phyloP scores from a whole-genome alignment of 2,888 invertebrate genomes.

The Bruchidius siliquastri region DNA sequence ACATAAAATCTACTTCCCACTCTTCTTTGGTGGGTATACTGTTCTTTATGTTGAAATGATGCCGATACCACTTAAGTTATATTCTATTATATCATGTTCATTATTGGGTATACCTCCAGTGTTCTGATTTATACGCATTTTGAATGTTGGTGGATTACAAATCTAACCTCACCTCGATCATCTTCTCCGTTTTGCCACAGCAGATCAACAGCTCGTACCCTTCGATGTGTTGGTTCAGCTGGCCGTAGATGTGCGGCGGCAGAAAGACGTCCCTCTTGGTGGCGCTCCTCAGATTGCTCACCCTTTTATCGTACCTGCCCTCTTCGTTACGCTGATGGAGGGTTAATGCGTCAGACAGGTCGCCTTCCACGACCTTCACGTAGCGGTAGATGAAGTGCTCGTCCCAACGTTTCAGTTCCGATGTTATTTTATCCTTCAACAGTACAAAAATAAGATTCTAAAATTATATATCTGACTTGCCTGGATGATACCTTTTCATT shows the following conservation, averaged over 20 bases:
- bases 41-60: too few relatives aligned
- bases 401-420: constrained; percentile 77
- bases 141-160: too few relatives aligned
- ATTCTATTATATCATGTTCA: too few relatives aligned
- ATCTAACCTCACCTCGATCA: constrained; percentile 25
- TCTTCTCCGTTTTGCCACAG: constrained; percentile 43
- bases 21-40: too few relatives aligned
- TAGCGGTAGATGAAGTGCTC: constrained; percentile 75
- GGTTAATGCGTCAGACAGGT: constrained; percentile 82
- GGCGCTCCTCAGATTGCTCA: constrained; percentile 53
- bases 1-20: too few relatives aligned
- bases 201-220: constrained; percentile 56
- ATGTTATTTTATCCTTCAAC: constrained; percentile 52
- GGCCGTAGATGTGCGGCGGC: constrained; percentile 80
- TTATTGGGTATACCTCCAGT: not conserved
- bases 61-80: too few relatives aligned
- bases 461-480: too few relatives aligned
- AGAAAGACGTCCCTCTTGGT: constrained; percentile 51
- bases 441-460: too few relatives aligned
- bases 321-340: constrained; percentile 76
- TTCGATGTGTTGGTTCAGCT: constrained; percentile 66
- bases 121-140: too few relatives aligned
- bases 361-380: constrained; percentile 83
- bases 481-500: too few relatives aligned
- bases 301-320: constrained; percentile 66